A percentile compares a stretch with the other conserved stretches of the same genome.
These are phyloP conservation scores for Sceloporus undulatus DNA, from an alignment of 2,113 vertebrate species.

Conservation along the genomic window DNA sequence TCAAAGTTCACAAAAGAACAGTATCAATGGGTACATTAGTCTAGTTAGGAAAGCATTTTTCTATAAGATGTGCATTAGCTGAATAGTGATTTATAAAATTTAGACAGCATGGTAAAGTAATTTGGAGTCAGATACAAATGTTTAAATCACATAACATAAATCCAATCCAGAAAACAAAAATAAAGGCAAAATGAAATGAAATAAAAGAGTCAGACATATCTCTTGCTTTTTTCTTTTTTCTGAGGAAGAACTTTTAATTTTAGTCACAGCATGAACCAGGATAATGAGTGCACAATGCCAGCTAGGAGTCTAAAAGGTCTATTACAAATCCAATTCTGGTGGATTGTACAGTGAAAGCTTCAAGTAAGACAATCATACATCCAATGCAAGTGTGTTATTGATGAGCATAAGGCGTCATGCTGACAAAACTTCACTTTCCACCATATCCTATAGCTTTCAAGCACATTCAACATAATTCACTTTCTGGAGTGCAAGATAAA, in stretches of 20 bases:
- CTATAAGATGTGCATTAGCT: constrained; percentile 38
- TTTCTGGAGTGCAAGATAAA: constrained; percentile 55
- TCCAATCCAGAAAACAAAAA: constrained; percentile 44
- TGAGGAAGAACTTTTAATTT: constrained; percentile 75
- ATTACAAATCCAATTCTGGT: constrained; percentile 74
- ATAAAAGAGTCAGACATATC: constrained; percentile 33
- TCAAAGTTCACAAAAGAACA: constrained; percentile 40
- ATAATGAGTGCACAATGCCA: constrained; percentile 69
- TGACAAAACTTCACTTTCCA: constrained; percentile 58
- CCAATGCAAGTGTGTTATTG: constrained; percentile 55
- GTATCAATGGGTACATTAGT: constrained; percentile 40
- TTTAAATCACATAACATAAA: constrained; percentile 13
- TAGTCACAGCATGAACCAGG: constrained; percentile 67
- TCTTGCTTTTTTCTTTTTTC: constrained; percentile 65
- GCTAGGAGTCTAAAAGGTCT: constrained; percentile 66
- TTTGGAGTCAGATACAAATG: not conserved
- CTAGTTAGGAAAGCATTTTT: constrained; percentile 46
- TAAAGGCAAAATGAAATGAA: not conserved
- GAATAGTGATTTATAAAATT: constrained; percentile 38
- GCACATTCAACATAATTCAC: constrained; percentile 68
- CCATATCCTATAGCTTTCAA: constrained; percentile 60
- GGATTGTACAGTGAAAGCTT: constrained; percentile 60
- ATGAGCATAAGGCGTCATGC: constrained; percentile 61
- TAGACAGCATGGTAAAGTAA: not conserved
- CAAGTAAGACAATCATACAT: constrained; percentile 71